Conservation (phyloP, 2,113 vertebrate genomes). For the Phalacrocorax carbo region DNA sequence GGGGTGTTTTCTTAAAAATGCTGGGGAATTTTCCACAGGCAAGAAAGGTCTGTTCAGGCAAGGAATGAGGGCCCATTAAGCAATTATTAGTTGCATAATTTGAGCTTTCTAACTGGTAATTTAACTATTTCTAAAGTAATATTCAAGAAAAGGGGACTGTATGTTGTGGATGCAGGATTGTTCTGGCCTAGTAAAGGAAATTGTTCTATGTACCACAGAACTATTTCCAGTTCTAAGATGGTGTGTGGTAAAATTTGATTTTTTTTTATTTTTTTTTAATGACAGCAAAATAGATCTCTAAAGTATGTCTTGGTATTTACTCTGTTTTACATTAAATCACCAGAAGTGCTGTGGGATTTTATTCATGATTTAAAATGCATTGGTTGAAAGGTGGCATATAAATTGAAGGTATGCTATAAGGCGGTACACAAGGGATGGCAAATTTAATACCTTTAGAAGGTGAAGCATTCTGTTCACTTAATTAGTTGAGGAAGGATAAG, state of each 20-base stretch:
- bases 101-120: neutral
- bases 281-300: neutral
- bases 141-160: neutral
- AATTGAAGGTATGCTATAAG: neutral
- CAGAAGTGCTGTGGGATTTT: neutral
- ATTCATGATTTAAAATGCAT: neutral
- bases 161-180: neutral
- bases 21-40: neutral
- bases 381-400: neutral
- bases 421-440: neutral
- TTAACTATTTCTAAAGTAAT: neutral
- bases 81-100: neutral
- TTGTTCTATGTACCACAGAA: neutral
- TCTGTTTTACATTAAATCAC: neutral
- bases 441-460: slow-evolving; percentile 27
- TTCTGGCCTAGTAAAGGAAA: neutral
- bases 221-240: neutral
- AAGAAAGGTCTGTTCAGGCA: neutral
- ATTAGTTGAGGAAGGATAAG: slow-evolving; percentile 22
- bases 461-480: slow-evolving; percentile 22
- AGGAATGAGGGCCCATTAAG: neutral
- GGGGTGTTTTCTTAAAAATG: neutral
- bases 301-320: neutral
- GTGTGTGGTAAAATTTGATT: neutral
- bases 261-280: neutral